Evolutionary conservation across 2,797 vertebrate species (phyloP).

Genomic region (Darevskia nairensis): DNA sequence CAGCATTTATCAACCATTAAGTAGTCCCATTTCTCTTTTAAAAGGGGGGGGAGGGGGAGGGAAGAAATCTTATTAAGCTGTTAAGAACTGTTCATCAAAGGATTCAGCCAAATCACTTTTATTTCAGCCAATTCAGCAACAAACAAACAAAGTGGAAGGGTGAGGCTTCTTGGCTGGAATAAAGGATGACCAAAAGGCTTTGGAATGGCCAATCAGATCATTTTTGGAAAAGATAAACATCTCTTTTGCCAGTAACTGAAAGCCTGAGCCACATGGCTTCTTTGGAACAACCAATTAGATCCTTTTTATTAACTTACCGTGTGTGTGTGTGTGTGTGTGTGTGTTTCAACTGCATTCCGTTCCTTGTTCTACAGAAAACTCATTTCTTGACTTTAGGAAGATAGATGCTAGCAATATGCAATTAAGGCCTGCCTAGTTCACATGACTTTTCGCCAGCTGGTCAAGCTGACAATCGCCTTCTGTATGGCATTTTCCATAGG

Average conservation of each 20-base stretch:
- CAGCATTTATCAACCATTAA: neutral
- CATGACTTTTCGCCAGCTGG: slow-evolving; percentile 62
- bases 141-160: neutral
- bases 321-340: too few species aligned
- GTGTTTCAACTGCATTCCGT: slow-evolving; percentile 64
- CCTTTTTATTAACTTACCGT: slow-evolving; percentile 61
- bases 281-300: slow-evolving; percentile 30
- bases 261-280: slow-evolving; percentile 54
- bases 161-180: slow-evolving; percentile 45
- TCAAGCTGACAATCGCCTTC: slow-evolving; percentile 49
- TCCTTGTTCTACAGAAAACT: slow-evolving; percentile 58
- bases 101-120: neutral
- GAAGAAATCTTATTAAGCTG: neutral
- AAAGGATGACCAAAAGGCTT: slow-evolving; percentile 40
- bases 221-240: slow-evolving; percentile 50
- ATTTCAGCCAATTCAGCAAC: slow-evolving; percentile 23
- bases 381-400: slow-evolving; percentile 57
- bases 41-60: neutral
- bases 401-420: slow-evolving; percentile 63
- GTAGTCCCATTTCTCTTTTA: neutral
- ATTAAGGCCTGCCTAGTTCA: slow-evolving; percentile 56
- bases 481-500: slow-evolving; percentile 22
- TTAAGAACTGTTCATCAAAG: neutral
- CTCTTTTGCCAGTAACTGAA: slow-evolving; percentile 47
- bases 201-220: slow-evolving; percentile 54